A percentile compares a stretch with the other conserved stretches of the same genome.
These are phyloP conservation scores for Orchestia grillus DNA, from an alignment of 1,140 invertebrate genomes.

Conservation along the genomic window DNA sequence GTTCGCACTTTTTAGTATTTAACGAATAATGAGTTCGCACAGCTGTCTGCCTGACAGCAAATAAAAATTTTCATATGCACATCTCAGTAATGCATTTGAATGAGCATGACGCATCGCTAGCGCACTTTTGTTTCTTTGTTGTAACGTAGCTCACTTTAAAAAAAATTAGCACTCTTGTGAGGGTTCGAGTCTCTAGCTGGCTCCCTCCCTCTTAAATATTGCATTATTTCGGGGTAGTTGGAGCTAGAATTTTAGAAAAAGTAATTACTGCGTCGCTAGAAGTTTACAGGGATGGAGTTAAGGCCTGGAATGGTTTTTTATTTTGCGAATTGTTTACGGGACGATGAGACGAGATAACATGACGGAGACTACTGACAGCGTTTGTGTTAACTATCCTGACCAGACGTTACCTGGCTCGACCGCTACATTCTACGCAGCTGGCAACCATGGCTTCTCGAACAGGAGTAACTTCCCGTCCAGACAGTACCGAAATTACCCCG, in stretches of 20 bases:
- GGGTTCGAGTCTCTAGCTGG: background rate
- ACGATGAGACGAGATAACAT: background rate
- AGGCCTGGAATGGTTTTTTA: background rate
- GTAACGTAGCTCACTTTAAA: background rate
- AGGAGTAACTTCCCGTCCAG: background rate
- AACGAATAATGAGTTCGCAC: background rate
- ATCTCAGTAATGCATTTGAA: background rate
- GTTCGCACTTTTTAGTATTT: background rate
- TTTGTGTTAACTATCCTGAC: background rate
- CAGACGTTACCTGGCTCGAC: constrained; percentile 36
- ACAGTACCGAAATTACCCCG: constrained; percentile 43
- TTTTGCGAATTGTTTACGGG: background rate
- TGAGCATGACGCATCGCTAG: background rate
- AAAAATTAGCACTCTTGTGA: background rate
- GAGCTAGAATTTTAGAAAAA: background rate
- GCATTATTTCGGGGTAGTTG: background rate
- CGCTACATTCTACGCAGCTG: background rate
- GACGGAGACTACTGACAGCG: constrained; percentile 13
- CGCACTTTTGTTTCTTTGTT: background rate
- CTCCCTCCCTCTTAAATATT: background rate
- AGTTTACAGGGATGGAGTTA: background rate
- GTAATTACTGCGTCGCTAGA: background rate
- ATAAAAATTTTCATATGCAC: background rate
- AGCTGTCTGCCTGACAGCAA: background rate
- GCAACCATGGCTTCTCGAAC: background rate